Conservation (phyloP, 2,797 vertebrate genomes). For the Anguilla marmorata region DNA sequence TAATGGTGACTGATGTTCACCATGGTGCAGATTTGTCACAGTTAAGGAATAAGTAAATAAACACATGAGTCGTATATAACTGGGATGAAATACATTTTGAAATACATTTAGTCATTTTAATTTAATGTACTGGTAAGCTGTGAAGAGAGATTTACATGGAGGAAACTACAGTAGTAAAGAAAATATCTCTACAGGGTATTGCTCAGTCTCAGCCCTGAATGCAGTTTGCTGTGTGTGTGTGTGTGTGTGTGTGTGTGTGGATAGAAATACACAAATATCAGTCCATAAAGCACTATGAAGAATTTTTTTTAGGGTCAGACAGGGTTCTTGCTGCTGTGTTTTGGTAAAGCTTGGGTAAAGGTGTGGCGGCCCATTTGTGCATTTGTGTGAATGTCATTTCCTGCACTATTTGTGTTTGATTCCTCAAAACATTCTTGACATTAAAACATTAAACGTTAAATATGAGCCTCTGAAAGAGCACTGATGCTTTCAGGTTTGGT, state of each 20-base stretch:
- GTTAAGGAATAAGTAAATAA: background rate
- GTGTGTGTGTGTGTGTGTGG: slow-evolving; percentile 23
- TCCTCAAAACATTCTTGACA: background rate
- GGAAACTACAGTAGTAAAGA: background rate
- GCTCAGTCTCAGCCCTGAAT: too few species aligned
- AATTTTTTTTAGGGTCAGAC: background rate
- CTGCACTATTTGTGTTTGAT: background rate
- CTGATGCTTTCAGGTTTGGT: background rate
- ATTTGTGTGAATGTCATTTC: background rate
- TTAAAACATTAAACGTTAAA: background rate
- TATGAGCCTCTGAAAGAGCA: background rate
- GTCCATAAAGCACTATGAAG: background rate
- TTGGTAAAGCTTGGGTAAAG: background rate
- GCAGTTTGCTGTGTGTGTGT: background rate
- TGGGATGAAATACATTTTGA: background rate
- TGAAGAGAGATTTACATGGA: background rate
- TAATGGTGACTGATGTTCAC: background rate
- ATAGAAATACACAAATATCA: background rate
- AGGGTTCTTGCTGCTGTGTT: background rate
- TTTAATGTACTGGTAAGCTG: background rate
- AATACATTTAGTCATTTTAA: background rate
- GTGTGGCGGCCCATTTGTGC: background rate
- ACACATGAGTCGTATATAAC: background rate
- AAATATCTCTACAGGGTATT: background rate
- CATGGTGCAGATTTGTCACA: background rate